Evolutionary conservation across 2,797 vertebrate species (phyloP).

Genomic region (Echeneis naucrates): DNA sequence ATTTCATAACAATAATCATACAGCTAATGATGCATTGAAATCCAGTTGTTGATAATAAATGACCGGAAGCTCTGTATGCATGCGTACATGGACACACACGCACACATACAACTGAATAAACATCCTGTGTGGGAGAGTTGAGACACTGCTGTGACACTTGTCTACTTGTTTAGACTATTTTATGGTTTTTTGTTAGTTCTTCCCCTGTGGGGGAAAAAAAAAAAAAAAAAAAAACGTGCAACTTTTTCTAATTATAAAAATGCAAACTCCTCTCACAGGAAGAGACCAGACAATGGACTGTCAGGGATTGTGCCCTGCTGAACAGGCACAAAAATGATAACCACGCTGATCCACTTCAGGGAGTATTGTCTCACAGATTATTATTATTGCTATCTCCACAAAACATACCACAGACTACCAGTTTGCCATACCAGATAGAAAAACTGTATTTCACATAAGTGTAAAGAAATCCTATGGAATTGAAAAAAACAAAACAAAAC

Average conservation of each 20-base stretch:
- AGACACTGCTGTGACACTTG: conserved; percentile 57
- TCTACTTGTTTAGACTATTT: conserved; percentile 62
- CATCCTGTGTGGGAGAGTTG: conserved; percentile 72
- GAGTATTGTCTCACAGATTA: conserved; percentile 10
- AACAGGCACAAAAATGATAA: conserved; percentile 14
- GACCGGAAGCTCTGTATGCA: neutral
- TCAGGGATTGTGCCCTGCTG: conserved; percentile 4
- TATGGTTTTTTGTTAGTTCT: conserved; percentile 70
- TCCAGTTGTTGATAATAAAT: conserved; percentile 16
- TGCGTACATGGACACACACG: neutral
- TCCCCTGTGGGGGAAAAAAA: conserved; percentile 34
- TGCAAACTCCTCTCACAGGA: conserved; percentile 56
- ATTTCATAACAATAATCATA: neutral
- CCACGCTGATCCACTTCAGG: conserved; percentile 17
- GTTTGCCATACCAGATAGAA: neutral
- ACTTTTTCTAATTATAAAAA: conserved; percentile 17
- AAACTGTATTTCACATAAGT: too few relatives aligned
- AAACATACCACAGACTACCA: conserved; percentile 11
- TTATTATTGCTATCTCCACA: conserved; percentile 16
- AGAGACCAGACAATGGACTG: conserved; percentile 47
- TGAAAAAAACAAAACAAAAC: neutral
- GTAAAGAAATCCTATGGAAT: neutral
- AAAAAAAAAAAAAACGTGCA: too few relatives aligned
- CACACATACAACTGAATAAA: conserved; percentile 73
- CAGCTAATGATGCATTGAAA: neutral